Conservation (phyloP, 1,140 invertebrate genomes). For the Drosophila neocordata region DNA sequence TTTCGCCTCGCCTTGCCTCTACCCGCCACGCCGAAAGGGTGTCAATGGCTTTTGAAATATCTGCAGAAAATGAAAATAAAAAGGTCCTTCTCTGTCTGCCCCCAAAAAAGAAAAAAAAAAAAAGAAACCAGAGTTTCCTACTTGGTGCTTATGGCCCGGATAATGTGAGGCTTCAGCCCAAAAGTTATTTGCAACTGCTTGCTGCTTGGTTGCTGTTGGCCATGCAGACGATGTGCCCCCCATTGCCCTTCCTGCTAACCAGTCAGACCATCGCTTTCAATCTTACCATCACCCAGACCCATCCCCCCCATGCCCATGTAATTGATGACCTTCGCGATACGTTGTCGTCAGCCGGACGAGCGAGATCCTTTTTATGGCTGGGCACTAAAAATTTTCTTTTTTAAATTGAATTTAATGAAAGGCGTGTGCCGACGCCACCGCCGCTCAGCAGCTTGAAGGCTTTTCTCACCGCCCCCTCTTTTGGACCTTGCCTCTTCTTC, state of each 20-base stretch:
- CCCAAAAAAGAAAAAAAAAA: slow-evolving; percentile 19
- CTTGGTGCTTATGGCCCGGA: slow-evolving; percentile 74
- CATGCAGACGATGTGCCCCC: slow-evolving; percentile 55
- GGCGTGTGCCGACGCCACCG: slow-evolving; percentile 47
- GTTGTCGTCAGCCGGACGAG: slow-evolving; percentile 58
- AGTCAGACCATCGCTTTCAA: neutral
- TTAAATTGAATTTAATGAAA: slow-evolving; percentile 80
- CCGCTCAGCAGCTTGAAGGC: slow-evolving; percentile 21
- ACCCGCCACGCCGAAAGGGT: slow-evolving; percentile 62
- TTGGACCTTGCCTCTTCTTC: neutral
- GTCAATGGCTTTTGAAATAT: slow-evolving; percentile 82
- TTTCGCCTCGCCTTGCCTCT: slow-evolving; percentile 33
- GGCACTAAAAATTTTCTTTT: slow-evolving; percentile 74
- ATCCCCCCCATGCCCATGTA: slow-evolving; percentile 36
- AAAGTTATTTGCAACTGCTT: slow-evolving; percentile 75
- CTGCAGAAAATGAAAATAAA: slow-evolving; percentile 62
- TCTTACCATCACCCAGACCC: too few relatives aligned
- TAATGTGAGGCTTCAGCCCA: slow-evolving; percentile 73
- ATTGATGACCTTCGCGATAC: slow-evolving; percentile 79
- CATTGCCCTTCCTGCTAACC: neutral
- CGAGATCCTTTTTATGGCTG: slow-evolving; percentile 69
- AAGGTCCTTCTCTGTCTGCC: slow-evolving; percentile 38
- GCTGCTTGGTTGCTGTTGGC: slow-evolving; percentile 19
- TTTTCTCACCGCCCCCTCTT: neutral
- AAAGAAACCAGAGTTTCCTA: slow-evolving; percentile 59